A percentile compares a stretch with the other conserved stretches of the same genome.
phyloP scores from a whole-genome alignment of 2,888 invertebrate species.

The Germaria angustata region DNA sequence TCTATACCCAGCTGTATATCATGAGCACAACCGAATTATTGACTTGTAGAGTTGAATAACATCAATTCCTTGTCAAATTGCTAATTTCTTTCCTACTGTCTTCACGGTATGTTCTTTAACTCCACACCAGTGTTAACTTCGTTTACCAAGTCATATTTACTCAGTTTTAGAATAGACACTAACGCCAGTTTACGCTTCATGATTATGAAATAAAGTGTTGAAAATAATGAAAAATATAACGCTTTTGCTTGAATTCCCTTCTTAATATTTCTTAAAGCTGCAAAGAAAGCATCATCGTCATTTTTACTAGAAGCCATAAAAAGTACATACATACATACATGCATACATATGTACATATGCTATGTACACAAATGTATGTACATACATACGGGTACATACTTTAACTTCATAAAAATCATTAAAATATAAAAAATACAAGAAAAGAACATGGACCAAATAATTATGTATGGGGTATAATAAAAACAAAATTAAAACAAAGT shows the following conservation, averaged over 20 bases:
- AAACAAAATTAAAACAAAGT: slow-evolving; percentile 27
- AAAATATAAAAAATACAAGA: slow-evolving; percentile 13
- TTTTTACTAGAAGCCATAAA: slow-evolving; percentile 61
- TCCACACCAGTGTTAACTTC: neutral
- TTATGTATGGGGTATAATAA: too few species aligned
- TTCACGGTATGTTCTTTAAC: neutral
- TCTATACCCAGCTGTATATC: too few species aligned
- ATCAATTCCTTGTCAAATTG: too few species aligned
- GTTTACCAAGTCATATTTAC: too few species aligned
- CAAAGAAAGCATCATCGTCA: slow-evolving; percentile 14
- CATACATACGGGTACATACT: neutral
- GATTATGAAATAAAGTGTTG: neutral
- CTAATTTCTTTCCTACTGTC: too few species aligned
- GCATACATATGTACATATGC: too few species aligned
- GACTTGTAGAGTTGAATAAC: too few species aligned
- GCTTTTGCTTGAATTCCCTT: neutral
- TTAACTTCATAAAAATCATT: slow-evolving; percentile 3
- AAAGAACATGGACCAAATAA: slow-evolving; percentile 17
- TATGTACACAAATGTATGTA: too few species aligned
- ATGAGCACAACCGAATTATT: too few species aligned
- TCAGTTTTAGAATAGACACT: too few species aligned
- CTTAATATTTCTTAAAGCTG: neutral
- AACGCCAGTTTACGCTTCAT: too few species aligned
- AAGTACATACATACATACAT: too few species aligned
- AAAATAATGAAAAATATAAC: neutral